Conservation (phyloP, 2,888 invertebrate species). For the Mesorhabditis sp. region DNA sequence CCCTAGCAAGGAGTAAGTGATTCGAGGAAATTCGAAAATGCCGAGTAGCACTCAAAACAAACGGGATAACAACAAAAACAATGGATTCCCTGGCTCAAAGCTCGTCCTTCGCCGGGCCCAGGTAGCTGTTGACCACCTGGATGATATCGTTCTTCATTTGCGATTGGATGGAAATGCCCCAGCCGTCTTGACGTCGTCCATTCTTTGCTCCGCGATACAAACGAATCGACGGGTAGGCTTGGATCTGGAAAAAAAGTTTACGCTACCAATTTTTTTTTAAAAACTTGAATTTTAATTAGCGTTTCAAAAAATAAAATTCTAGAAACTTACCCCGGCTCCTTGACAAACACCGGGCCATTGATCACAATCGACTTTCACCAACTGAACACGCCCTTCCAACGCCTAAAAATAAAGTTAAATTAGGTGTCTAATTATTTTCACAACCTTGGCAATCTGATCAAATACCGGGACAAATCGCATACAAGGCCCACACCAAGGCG, state of each 20-base stretch:
- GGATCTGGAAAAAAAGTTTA: conserved; percentile 49
- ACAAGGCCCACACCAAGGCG: conserved; percentile 67
- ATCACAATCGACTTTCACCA: conserved; percentile 71
- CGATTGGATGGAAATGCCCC: conserved; percentile 33
- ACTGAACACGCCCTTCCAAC: conserved; percentile 65
- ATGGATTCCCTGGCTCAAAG: conserved; percentile 1
- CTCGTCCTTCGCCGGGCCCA: conserved; percentile 16
- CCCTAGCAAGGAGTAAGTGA: no score
- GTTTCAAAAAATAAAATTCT: not conserved
- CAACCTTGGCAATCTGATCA: conserved; percentile 67
- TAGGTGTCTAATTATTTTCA: not conserved
- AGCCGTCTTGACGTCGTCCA: conserved; percentile 31
- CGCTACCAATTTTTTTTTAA: not conserved
- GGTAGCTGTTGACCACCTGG: conserved; percentile 19
- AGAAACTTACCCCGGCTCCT: conserved; percentile 58
- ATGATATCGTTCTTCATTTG: conserved; percentile 35
- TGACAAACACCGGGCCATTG: conserved; percentile 64
- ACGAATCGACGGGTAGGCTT: conserved; percentile 67
- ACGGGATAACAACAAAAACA: no score
- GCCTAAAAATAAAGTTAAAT: conserved; percentile 22
- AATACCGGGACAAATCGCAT: conserved; percentile 71
- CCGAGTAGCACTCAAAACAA: no score
- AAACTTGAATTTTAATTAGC: not conserved
- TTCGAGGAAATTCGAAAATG: no score
- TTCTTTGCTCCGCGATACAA: conserved; percentile 60